Evolutionary conservation across 2,888 invertebrate species (phyloP), one percentile per base, ranked within the genome.

Genomic region (Craniophora ligustri): DNA sequence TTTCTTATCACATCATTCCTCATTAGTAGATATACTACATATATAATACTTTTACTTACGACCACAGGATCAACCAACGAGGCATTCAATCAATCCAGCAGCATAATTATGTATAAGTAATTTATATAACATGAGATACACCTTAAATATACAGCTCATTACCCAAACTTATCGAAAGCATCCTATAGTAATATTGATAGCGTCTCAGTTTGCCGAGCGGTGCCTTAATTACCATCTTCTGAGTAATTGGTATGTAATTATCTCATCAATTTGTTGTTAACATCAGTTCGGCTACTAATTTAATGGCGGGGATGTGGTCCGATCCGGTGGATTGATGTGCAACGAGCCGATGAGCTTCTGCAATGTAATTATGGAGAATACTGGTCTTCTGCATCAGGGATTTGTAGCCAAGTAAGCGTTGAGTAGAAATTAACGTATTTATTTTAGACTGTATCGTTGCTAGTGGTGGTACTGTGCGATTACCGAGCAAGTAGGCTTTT

Each of bases 161-260:
- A 68, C 56, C 44, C 15, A 68, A 64, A 68, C 57, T 64, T 63
- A 64, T 53, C 45, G 13, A 26, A 41, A 38, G 48, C 64, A 68
- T 32, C 64, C 28, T 41, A 32, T 53, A 70, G 46, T 53, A 66
- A 65, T 73, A 70, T 73, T 70, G 70, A 73, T 73, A 62, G 39
- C 62, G 30, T 68, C 57, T 62, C 13, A 46, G 67, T 63, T 18
- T 15, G 50, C 45, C 42, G 41, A 54, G 42, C 62, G 56, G 57
- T 60, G 60, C 56, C 65, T 58, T 76, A 73, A 74, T 73, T 63
- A 74, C 67, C 56, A 56, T 70, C 60, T 46, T 39, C 71, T 58
- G 62, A 73, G 62, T 74, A 75, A 75, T 74, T 69, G 75, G 53
- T 18, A 58, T 57, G 67, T 75, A 74, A 76, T 76, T 68, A 75